Percentiles rank a stretch among this genome's conserved stretches.
Evolutionary conservation across 2,888 invertebrate species (phyloP).

Genomic region (Ypsolopha scabrella): DNA sequence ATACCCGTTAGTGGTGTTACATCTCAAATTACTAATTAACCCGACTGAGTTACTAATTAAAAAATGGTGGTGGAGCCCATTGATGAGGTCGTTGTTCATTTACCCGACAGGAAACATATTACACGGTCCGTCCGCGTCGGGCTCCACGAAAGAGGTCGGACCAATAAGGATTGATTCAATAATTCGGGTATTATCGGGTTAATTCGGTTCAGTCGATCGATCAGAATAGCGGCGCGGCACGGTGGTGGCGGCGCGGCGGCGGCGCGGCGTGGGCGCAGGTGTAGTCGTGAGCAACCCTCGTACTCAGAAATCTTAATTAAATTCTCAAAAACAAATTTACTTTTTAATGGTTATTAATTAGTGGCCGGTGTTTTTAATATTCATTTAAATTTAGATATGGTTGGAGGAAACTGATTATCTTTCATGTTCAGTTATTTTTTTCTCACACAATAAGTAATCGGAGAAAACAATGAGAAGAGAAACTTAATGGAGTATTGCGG

Average conservation of each 20-base stretch:
- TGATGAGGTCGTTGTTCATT: slow-evolving; percentile 23
- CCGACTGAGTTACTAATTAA: slow-evolving; percentile 30
- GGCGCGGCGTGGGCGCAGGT: slow-evolving; percentile 47
- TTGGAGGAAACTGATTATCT: no score
- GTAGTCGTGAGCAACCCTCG: slow-evolving; percentile 15
- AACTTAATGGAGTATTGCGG: no score
- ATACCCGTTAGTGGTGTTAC: slow-evolving; percentile 7
- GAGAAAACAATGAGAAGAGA: no score
- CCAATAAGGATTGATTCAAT: slow-evolving; percentile 47
- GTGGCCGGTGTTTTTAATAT: no score
- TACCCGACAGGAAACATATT: slow-evolving; percentile 40
- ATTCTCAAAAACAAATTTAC: no score
- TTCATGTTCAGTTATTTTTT: no score
- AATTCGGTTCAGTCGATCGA: slow-evolving; percentile 42
- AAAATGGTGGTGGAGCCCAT: slow-evolving; percentile 24
- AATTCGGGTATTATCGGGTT: slow-evolving; percentile 44
- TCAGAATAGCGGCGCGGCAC: slow-evolving; percentile 16
- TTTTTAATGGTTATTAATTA: no score
- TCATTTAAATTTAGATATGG: no score
- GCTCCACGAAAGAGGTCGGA: slow-evolving; percentile 47
- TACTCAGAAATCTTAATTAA: slow-evolving; percentile 17
- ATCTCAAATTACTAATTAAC: slow-evolving; percentile 28
- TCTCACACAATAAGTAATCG: no score
- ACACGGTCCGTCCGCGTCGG: slow-evolving; percentile 30
- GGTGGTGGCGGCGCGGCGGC: slow-evolving; percentile 19